Base-by-base conservation (phyloP, 1,140 invertebrate genomes). In the Halictus rubicundus region DNA sequence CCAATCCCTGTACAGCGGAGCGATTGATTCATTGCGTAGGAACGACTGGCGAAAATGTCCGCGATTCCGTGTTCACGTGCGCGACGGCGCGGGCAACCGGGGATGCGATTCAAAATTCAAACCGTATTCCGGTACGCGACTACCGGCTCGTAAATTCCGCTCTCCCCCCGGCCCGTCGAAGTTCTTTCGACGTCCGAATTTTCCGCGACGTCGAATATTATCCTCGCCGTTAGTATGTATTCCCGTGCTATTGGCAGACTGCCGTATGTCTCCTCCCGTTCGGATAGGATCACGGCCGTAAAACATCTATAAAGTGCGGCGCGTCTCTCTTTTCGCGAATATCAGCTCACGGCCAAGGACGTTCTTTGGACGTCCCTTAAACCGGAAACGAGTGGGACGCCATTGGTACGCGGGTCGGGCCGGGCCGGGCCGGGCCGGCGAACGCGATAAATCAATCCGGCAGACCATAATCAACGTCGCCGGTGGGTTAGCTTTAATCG, bases 401-500 rank as follows among this genome's bases (percentile, higher is more conserved):
- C 84, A 84, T 86, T 87, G 82, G 85, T 81, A 76, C 73, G 76
- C 77, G 73, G 42, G 4, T 7, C 68, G 54, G 54, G 37, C 25
- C 49, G 49, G 16, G 59, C 79, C 14, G 81, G 81, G 77, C 81
- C 5, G 19, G 49, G 19, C 82, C 81, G 75, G 64, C 61, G 73
- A 81, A 75, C 82, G 74, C 87, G 87, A 88, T 91, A 88, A 89
- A 89, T 89, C 88, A 91, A 91, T 90, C 84, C 79, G 74, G 77
- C 76, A 86, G 76, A 88, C 83, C 81, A 86, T 88, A 91, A 90
- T 91, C 84, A 88, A 83, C 86, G 84, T 87, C 81, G 85, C 82
- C 83, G 75, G 77, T 87, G 86, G 83, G 78, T 87, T 88, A 85
- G 86, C 87, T 90, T 90, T 91, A 89, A 90, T 90, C 89, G 83